Base-by-base conservation (phyloP, 1,140 invertebrate genomes). In the Bombus impatiens region DNA sequence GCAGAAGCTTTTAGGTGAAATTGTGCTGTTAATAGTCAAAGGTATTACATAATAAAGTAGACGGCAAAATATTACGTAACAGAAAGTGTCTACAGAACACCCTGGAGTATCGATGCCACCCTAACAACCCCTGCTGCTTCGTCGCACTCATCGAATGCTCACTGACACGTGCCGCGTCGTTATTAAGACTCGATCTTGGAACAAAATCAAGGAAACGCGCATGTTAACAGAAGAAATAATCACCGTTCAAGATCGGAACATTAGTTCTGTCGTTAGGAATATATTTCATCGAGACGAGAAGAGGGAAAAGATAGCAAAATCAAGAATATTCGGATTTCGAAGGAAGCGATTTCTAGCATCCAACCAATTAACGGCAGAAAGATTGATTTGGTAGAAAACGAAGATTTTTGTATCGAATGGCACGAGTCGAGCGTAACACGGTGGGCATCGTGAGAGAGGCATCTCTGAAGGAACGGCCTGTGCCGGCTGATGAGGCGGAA, bases 401-500 rank as follows among this genome's bases (percentile, higher is more conserved):
- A 84, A 84, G 78, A 84, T 90, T 79, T 25, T 72, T 78, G 74
- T 77, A 88, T 89, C 65, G 79, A 80, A 88, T 87, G 86, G 71
- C 68, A 71, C 79, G 59, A 28, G 70, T 90, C 79, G 78, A 72
- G 25, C 32, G 15, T 42, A 15, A 53, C 47, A 53, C 47, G 18
- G 18, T 53, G 18, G 22, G 67, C 32, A 53, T 2, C 35, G 35
- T 37, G 35, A 37, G 74, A 75, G 44, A 65, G 42, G 42, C 53
- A 77, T 81, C 35, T 22, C 47, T 22, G 47, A 62, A 87, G 80
- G 78, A 87, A 87, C 87, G 77, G 88, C 79, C 85, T 84, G 85
- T 67, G 88, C 85, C 79, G 81, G 75, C 82, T 90, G 89, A 90
- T 90, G 89, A 90, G 86, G 88, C 89, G 88, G 88, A 90, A 90